Evolutionary conservation across 2,113 vertebrate genomes (phyloP).

Genomic region (Silurus meridionalis): DNA sequence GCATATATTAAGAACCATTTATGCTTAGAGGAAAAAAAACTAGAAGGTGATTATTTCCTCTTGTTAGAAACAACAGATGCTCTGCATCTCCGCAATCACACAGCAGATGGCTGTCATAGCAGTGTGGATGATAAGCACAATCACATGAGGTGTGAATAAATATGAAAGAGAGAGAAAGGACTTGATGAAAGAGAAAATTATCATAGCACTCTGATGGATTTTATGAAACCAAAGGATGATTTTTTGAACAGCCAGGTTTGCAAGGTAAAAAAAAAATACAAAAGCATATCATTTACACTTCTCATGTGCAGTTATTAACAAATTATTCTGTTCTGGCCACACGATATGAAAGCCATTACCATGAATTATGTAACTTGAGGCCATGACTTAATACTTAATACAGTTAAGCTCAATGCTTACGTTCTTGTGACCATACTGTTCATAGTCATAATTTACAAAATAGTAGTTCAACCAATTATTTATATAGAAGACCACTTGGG

Average conservation of each 20-base stretch:
- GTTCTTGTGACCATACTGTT: background rate
- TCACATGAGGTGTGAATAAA: background rate
- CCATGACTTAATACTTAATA: background rate
- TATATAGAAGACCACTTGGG: background rate
- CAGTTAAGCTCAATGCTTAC: background rate
- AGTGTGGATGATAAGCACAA: background rate
- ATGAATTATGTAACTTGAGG: background rate
- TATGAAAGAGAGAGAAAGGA: background rate
- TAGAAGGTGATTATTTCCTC: background rate
- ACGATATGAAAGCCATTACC: background rate
- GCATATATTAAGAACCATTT: background rate
- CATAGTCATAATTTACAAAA: background rate
- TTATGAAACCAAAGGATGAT: background rate
- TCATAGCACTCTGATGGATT: background rate
- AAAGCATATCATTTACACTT: background rate
- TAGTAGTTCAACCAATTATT: background rate
- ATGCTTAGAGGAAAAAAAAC: background rate
- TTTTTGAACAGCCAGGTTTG: background rate
- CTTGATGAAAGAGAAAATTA: background rate
- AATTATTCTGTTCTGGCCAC: background rate
- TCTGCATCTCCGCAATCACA: background rate
- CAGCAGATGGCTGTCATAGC: constrained; percentile 39
- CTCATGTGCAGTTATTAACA: background rate
- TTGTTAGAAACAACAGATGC: constrained; percentile 25
- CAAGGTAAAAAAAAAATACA: background rate